Base-by-base conservation (phyloP, 2,797 vertebrate species). In the Rhyacichthys aspro region DNA sequence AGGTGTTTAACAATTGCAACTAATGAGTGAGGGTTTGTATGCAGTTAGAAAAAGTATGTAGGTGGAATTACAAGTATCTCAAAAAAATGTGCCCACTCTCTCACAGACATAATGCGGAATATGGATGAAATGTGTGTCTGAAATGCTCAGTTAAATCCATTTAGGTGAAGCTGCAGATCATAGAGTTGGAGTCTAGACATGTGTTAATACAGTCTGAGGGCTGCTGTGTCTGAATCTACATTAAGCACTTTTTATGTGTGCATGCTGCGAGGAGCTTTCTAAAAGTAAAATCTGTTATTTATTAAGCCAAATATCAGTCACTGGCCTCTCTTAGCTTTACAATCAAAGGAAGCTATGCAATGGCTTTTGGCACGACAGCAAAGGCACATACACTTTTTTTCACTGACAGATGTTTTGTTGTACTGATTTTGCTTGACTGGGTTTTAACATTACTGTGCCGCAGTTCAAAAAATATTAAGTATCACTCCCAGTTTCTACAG, bases 391-490 rank as follows among this genome's bases (percentile, higher is more conserved):
- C 68, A 16, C 53, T 70, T 60, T 53, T n/a, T 71, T 72, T 73
- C 70, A 63, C 53, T 65, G 64, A 81, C 82, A 86, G 81, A 79
- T 85, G 76, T 83, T 83, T 79, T 73, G 62, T 58, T 36, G 64
- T 41, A 68, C 72, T 43, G 52, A 71, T 63, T 78, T 55, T 53
- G 45, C 55, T 28, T 39, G 8, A 23, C 36, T 14, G 12, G 69
- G 73, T 81, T 86, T 87, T 73, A 57, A 47, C 48, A 75, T 80
- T 72, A 72, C 41, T 38, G 43, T 41, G 43, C 66, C 32, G 44
- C 55, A 39, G 54, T 70, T 66, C 55, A 59, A 81, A 80, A 80
- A 84, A 74, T 64, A 88, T 87, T 72, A 79, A 67, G 71, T 87
- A 80, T 78, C 46, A 67, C 60, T 74, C 66, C 36, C 47, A 70